Evolutionary conservation across 2,797 vertebrate species (phyloP).

Genomic region (Argentina silus): DNA sequence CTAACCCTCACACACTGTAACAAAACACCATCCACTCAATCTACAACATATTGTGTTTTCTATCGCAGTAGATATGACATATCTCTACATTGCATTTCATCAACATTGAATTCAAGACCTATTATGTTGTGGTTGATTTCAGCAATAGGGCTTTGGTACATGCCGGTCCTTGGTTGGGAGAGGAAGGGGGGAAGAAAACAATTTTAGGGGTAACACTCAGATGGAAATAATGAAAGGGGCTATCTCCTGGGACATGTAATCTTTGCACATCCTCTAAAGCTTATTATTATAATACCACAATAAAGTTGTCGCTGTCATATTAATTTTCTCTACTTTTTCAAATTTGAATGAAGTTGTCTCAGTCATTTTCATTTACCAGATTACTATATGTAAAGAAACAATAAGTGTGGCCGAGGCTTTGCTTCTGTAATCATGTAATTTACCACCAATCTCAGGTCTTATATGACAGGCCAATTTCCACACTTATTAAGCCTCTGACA

Average conservation of each 20-base stretch:
- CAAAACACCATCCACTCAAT: constrained; percentile 24
- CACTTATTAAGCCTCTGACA: constrained; percentile 88
- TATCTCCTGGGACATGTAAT: constrained; percentile 76
- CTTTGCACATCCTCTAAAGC: constrained; percentile 80
- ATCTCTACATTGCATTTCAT: background rate
- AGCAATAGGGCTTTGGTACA: constrained; percentile 27
- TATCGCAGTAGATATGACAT: background rate
- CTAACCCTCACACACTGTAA: background rate
- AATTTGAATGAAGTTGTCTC: constrained; percentile 79
- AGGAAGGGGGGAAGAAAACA: constrained; percentile 62
- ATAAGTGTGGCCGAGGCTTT: constrained; percentile 77
- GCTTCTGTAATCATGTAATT: constrained; percentile 79
- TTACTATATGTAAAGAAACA: constrained; percentile 86
- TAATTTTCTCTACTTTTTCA: constrained; percentile 72
- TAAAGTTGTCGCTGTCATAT: constrained; percentile 85
- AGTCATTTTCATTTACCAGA: constrained; percentile 79
- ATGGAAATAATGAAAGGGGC: constrained; percentile 73
- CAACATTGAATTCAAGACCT: background rate
- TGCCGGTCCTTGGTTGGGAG: constrained; percentile 33
- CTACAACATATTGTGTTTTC: constrained; percentile 13
- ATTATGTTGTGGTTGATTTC: constrained; percentile 1
- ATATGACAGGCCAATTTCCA: constrained; percentile 88
- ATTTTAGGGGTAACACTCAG: constrained; percentile 59
- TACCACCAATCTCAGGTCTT: constrained; percentile 79
- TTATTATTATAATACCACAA: constrained; percentile 81